Conservation (phyloP, 2,797 vertebrate species). For the Galago senegalensis region DNA sequence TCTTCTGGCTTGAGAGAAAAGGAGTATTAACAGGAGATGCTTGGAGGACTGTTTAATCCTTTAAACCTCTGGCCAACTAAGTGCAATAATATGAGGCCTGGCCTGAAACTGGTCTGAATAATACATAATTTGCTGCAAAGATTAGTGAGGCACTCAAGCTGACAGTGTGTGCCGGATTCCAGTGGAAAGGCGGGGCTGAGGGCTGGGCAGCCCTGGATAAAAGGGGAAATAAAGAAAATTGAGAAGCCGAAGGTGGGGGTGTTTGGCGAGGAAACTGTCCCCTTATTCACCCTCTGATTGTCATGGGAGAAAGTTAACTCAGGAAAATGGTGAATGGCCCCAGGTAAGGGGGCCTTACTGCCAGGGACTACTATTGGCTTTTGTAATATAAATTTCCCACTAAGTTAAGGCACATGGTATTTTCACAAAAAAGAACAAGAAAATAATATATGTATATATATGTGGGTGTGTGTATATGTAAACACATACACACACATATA, state of each 20-base stretch:
- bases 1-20: neutral
- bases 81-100: slow-evolving; percentile 59
- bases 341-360: neutral
- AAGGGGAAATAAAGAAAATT: slow-evolving; percentile 21
- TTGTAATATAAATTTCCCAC: neutral
- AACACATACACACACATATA: neutral
- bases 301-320: slow-evolving; percentile 10
- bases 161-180: neutral
- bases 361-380: neutral
- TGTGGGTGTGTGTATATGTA: neutral
- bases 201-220: neutral
- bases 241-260: neutral
- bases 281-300: neutral
- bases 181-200: neutral
- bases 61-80: slow-evolving; percentile 62
- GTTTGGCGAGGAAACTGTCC: neutral
- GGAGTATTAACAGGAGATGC: slow-evolving; percentile 25
- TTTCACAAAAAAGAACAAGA: neutral
- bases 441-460: neutral
- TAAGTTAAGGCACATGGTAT: slow-evolving; percentile 21
- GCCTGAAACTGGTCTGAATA: slow-evolving; percentile 44
- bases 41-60: slow-evolving; percentile 47
- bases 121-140: slow-evolving; percentile 64
- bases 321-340: neutral
- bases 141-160: slow-evolving; percentile 30